Conservation (phyloP, 1,140 invertebrate genomes). For the Vollenhovia emeryi region DNA sequence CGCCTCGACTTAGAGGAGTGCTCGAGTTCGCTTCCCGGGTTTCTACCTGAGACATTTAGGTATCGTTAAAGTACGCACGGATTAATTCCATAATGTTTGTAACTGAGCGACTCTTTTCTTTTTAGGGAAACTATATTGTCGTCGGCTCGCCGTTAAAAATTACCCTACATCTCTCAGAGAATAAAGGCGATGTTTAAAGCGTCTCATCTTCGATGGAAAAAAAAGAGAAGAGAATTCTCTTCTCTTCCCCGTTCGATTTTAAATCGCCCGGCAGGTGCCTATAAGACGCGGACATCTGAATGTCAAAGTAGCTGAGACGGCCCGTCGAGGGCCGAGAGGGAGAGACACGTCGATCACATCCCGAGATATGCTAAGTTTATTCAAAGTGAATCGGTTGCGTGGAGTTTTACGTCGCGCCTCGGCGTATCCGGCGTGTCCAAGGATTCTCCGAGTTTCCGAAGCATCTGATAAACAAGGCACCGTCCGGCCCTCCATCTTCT, state of each 20-base stretch:
- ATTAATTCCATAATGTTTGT: neutral
- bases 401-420: neutral
- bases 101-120: neutral
- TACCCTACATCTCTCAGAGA: neutral
- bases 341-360: neutral
- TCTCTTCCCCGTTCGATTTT: constrained; percentile 13
- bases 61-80: neutral
- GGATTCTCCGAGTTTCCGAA: neutral
- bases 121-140: neutral
- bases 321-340: neutral
- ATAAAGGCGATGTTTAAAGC: neutral
- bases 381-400: neutral
- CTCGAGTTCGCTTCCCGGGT: neutral
- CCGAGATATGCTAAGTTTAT: constrained; percentile 35
- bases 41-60: neutral
- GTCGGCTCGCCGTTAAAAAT: neutral
- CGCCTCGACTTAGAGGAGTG: constrained; percentile 1
- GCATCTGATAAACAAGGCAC: neutral
- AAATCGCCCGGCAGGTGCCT: neutral
- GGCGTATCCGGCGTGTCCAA: neutral
- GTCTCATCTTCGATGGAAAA: neutral
- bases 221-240: neutral
- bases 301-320: constrained; percentile 27
- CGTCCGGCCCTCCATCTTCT: neutral
- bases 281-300: constrained; percentile 33